phyloP scores from a whole-genome alignment of 1,140 invertebrate genomes.

The Neodiprion lecontei region DNA sequence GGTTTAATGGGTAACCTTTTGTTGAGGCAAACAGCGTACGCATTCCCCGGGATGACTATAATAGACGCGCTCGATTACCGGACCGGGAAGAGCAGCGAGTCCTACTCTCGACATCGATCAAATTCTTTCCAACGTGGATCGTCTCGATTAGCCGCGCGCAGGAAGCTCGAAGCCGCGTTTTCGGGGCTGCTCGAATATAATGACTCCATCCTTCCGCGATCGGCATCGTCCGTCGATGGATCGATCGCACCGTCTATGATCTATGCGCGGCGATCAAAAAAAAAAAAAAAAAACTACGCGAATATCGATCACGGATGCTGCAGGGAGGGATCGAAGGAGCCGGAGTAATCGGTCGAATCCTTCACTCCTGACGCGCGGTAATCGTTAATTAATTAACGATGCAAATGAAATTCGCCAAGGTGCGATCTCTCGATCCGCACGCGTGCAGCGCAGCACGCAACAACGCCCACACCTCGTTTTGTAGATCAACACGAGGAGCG shows the following conservation, averaged over 20 bases:
- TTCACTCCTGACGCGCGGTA: no score
- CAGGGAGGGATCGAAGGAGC: no score
- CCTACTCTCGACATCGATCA: neutral
- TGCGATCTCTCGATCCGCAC: neutral
- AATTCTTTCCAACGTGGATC: neutral
- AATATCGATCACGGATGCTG: no score
- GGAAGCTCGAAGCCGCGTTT: no score
- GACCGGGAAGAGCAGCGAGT: neutral
- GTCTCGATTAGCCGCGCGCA: neutral
- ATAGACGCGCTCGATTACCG: constrained; percentile 2
- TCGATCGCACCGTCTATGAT: neutral
- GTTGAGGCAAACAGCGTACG: neutral
- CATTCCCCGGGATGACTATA: neutral
- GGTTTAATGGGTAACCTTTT: constrained; percentile 3
- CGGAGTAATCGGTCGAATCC: no score
- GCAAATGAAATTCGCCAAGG: neutral
- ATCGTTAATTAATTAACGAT: constrained; percentile 3
- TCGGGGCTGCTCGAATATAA: no score
- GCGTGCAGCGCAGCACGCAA: neutral
- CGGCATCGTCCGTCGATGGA: no score
- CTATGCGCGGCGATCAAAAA: neutral
- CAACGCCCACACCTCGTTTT: neutral
- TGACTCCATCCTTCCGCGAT: no score
- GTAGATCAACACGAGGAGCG: neutral
- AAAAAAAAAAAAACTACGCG: neutral